Evolutionary conservation across 2,113 vertebrate species (phyloP).

Genomic region (Pteronura brasiliensis): DNA sequence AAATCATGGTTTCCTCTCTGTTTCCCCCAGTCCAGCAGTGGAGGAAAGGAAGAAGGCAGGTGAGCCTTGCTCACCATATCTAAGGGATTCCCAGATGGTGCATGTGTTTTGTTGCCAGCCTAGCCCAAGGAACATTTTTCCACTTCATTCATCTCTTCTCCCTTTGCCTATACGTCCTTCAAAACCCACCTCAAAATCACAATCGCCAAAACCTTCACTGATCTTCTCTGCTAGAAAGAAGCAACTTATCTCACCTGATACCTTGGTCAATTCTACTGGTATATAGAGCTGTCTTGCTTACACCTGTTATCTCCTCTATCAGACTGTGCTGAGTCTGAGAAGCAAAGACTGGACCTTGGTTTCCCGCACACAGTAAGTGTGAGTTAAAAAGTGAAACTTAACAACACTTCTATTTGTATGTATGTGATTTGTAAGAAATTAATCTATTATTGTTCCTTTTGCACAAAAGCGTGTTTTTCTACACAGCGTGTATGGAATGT

Average conservation of each 20-base stretch:
- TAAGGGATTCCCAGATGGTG: not conserved
- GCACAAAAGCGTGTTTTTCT: not conserved
- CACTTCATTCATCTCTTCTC: not conserved
- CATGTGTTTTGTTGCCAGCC: not conserved
- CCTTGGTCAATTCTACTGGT: not conserved
- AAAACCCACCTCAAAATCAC: not conserved
- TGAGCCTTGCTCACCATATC: not conserved
- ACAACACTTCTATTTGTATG: not conserved
- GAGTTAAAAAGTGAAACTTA: not conserved
- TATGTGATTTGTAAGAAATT: not conserved
- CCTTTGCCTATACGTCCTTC: not conserved
- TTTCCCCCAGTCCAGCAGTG: not conserved
- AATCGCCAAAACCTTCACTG: not conserved
- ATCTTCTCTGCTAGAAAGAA: not conserved
- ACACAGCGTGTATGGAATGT: not conserved
- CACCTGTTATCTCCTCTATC: not conserved
- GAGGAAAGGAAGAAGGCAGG: not conserved
- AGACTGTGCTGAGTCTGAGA: not conserved
- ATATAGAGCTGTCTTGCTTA: too few relatives aligned
- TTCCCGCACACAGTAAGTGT: not conserved
- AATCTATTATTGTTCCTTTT: not conserved
- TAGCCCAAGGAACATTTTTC: not conserved
- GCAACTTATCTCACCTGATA: not conserved
- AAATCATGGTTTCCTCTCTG: not conserved
- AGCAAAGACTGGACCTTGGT: not conserved